Conservation (phyloP, 2,113 vertebrate genomes). For the Ovis aries region ARS-UI_Ramb_v3.0 NC_056054.1:154266501-154267000, state of each 20-base stretch:
- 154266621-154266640: not conserved
- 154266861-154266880: not conserved
- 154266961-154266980: not conserved
- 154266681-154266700: not conserved
- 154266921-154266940: not conserved
- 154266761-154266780: not conserved
- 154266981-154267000: not conserved
- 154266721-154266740: not conserved
- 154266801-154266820: not conserved
- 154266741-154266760: not conserved
- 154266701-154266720: not conserved
- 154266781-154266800: not conserved
- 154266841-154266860: not conserved
- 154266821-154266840: not conserved
- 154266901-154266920: not conserved
- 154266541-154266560: not conserved
- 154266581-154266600: not conserved
- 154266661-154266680: not conserved
- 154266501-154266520: not conserved
- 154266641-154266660: not conserved
- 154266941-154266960: not conserved
- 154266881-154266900: not conserved
- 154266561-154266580: not conserved
- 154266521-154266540: not conserved
- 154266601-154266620: not conserved